phyloP scores from a whole-genome alignment of 2,797 vertebrate genomes.

The Gadopsis bispinosus region DNA sequence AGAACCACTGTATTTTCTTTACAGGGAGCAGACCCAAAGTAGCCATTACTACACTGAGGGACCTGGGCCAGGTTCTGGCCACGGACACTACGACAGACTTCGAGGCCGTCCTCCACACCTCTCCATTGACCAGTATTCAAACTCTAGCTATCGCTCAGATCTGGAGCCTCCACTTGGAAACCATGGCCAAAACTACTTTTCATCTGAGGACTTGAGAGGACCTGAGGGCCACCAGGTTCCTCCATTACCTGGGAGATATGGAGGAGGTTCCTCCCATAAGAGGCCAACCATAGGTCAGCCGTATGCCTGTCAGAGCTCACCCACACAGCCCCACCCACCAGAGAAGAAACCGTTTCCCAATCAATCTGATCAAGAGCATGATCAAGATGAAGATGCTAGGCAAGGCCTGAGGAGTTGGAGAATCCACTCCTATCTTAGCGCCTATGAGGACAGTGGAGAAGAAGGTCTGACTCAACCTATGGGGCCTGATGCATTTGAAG shows the following conservation, averaged over 20 bases:
- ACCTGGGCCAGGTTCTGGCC: conserved; percentile 80
- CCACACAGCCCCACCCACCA: conserved; percentile 88
- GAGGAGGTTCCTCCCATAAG: conserved; percentile 77
- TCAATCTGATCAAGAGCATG: conserved; percentile 82
- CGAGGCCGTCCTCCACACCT: conserved; percentile 83
- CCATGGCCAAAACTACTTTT: conserved; percentile 86
- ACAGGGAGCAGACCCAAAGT: conserved; percentile 74
- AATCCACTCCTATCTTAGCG: conserved; percentile 93
- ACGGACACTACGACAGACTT: conserved; percentile 89
- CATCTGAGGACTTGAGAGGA: conserved; percentile 90
- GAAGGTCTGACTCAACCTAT: conserved; percentile 88
- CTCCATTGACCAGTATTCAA: conserved; percentile 85
- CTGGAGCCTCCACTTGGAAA: conserved; percentile 73
- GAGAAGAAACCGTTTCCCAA: conserved; percentile 86
- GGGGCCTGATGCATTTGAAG: conserved; percentile 90
- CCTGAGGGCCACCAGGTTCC: conserved; percentile 84
- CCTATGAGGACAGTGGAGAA: conserved; percentile 88
- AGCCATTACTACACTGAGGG: conserved; percentile 86
- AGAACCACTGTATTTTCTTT: conserved; percentile 31
- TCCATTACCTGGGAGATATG: conserved; percentile 84
- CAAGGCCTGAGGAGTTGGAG: conserved; percentile 95
- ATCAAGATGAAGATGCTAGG: conserved; percentile 84
- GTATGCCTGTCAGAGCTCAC: conserved; percentile 92
- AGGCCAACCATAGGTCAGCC: conserved; percentile 91
- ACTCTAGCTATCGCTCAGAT: conserved; percentile 83